Percentiles rank a stretch among this genome's conserved stretches.
Evolutionary conservation across 2,797 vertebrate species (phyloP).

Genomic region (Lepidocolaptes lacrymiger): DNA sequence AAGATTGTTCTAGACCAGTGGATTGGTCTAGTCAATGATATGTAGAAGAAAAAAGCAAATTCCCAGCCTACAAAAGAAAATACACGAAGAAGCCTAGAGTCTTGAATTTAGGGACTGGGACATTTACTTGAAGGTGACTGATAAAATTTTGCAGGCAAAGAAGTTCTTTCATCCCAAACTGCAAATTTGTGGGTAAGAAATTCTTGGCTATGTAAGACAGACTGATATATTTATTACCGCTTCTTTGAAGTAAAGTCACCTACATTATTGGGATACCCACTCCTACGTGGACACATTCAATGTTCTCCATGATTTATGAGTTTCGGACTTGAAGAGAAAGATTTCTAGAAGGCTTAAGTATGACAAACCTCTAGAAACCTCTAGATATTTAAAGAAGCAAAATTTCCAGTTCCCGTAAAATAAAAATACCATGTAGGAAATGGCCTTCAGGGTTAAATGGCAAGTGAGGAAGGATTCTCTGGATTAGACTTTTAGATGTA

Average conservation of each 20-base stretch:
- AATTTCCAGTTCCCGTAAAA: not conserved
- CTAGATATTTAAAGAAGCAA: not conserved
- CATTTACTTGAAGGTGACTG: not conserved
- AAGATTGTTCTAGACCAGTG: not conserved
- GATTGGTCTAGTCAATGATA: not conserved
- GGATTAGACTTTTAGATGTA: not conserved
- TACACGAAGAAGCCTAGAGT: not conserved
- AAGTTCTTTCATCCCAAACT: not conserved
- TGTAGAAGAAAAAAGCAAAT: not conserved
- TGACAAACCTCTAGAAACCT: not conserved
- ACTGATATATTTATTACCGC: not conserved
- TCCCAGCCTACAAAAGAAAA: not conserved
- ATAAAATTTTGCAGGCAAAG: not conserved
- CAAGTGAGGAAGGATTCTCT: not conserved
- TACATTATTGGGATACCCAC: not conserved
- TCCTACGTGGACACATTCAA: not conserved
- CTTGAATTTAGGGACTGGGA: not conserved
- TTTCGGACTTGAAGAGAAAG: not conserved
- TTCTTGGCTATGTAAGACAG: not conserved
- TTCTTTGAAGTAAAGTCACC: not conserved
- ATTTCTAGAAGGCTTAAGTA: not conserved
- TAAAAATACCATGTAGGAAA: not conserved
- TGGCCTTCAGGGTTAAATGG: not conserved
- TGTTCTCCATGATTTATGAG: not conserved
- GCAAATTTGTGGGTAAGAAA: not conserved